These are phyloP conservation scores for Solenodon paradoxus DNA, from an alignment of 2,113 vertebrate genomes.

Conservation along the genomic window DNA sequence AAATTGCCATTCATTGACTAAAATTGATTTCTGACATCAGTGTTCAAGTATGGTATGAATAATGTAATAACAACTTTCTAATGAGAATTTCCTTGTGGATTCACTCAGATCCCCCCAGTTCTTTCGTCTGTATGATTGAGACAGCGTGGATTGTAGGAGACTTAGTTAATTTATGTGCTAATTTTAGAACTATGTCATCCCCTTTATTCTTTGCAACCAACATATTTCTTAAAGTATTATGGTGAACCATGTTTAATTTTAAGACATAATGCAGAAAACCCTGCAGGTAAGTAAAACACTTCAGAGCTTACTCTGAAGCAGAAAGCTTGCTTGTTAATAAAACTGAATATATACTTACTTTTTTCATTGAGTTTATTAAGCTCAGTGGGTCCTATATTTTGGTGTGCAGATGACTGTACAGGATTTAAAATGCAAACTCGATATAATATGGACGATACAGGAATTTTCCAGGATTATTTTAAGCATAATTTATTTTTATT, in stretches of 20 bases:
- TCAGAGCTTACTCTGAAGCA: neutral
- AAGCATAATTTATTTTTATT: neutral
- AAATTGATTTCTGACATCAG: conserved; percentile 14
- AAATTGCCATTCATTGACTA: neutral
- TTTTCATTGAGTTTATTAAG: neutral
- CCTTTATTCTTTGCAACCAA: neutral
- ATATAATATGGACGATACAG: neutral
- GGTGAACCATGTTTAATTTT: neutral
- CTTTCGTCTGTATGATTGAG: neutral
- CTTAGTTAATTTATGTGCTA: neutral
- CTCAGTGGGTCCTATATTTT: neutral
- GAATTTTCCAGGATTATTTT: neutral
- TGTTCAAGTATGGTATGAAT: neutral
- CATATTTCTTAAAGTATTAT: neutral
- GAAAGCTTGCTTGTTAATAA: neutral
- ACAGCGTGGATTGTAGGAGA: neutral
- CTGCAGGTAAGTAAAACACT: neutral
- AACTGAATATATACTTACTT: neutral
- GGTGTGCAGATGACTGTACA: neutral
- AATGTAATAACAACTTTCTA: conserved; percentile 22
- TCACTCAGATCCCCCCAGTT: neutral
- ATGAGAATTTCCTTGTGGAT: neutral
- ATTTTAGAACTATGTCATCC: neutral
- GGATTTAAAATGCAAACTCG: neutral
- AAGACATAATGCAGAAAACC: neutral